Conservation (phyloP, 2,113 vertebrate species). For the Danionella cerebrum region DNA sequence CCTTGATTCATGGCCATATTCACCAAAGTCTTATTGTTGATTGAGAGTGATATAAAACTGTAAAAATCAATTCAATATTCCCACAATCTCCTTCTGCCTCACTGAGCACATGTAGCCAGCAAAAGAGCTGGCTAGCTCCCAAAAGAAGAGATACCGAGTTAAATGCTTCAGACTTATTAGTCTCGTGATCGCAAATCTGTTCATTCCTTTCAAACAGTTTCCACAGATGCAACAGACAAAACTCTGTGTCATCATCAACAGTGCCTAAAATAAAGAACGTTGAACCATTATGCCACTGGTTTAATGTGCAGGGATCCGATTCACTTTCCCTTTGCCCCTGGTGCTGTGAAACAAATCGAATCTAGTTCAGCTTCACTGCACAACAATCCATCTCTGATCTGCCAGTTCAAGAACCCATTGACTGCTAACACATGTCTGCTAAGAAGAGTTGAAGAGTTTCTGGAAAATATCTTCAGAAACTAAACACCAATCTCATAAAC, state of each 20-base stretch:
- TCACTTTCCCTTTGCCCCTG: neutral
- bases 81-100: neutral
- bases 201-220: conserved; percentile 10
- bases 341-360: conserved; percentile 11
- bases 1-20: conserved; percentile 34
- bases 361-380: conserved; percentile 3
- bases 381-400: conserved; percentile 9
- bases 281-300: neutral
- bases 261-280: conserved; percentile 3
- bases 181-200: neutral
- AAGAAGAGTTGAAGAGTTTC: neutral
- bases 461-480: neutral
- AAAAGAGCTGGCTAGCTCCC: neutral
- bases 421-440: neutral
- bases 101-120: neutral
- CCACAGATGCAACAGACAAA: neutral
- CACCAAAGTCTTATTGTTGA: conserved; percentile 5
- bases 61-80: neutral
- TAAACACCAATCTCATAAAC: too few relatives aligned
- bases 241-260: neutral
- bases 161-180: conserved; percentile 7
- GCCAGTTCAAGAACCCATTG: neutral
- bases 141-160: neutral
- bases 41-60: conserved; percentile 15
- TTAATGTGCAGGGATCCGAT: neutral